Percentiles rank a stretch among this genome's conserved stretches.
Evolutionary conservation across 1,140 invertebrate genomes (phyloP).

Genomic region (Spodoptera litura): DNA sequence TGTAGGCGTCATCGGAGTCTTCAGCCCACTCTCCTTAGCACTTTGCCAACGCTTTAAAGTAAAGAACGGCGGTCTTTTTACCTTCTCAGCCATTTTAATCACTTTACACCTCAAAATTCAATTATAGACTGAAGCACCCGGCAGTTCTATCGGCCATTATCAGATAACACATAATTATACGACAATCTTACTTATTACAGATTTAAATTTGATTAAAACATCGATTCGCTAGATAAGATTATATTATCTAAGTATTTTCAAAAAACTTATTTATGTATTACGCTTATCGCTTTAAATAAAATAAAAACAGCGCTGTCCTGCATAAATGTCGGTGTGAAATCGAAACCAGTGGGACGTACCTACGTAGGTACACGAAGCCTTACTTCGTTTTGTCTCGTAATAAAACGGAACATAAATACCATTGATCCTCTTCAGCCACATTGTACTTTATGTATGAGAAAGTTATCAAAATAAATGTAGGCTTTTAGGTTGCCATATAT

Average conservation of each 20-base stretch:
- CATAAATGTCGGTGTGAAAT: slow-evolving; percentile 34
- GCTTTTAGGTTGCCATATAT: slow-evolving; percentile 71
- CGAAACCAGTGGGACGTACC: slow-evolving; percentile 39
- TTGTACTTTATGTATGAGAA: slow-evolving; percentile 57
- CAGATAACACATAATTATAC: slow-evolving; percentile 19
- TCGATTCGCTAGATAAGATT: slow-evolving; percentile 34
- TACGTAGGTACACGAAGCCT: neutral
- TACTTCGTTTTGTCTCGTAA: slow-evolving; percentile 1
- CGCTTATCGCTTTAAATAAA: slow-evolving; percentile 2
- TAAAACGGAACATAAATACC: slow-evolving; percentile 45
- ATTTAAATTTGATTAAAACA: slow-evolving; percentile 30
- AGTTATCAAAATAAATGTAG: slow-evolving; percentile 70
- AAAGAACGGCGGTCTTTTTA: slow-evolving; percentile 73
- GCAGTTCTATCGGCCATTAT: slow-evolving; percentile 22
- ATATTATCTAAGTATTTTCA: neutral
- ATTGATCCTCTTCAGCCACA: slow-evolving; percentile 49
- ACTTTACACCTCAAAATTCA: slow-evolving; percentile 47
- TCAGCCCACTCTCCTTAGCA: slow-evolving; percentile 55
- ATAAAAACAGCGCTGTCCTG: slow-evolving; percentile 12
- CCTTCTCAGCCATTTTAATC: slow-evolving; percentile 72
- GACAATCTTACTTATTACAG: slow-evolving; percentile 7
- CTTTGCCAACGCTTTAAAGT: slow-evolving; percentile 72
- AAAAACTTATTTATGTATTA: slow-evolving; percentile 4
- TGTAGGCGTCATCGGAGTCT: slow-evolving; percentile 36
- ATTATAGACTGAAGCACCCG: slow-evolving; percentile 41